Percentiles rank a stretch among this genome's conserved stretches.
Conservation (phyloP, 2,113 vertebrate genomes). For the Syrrhaptes paradoxus region DNA sequence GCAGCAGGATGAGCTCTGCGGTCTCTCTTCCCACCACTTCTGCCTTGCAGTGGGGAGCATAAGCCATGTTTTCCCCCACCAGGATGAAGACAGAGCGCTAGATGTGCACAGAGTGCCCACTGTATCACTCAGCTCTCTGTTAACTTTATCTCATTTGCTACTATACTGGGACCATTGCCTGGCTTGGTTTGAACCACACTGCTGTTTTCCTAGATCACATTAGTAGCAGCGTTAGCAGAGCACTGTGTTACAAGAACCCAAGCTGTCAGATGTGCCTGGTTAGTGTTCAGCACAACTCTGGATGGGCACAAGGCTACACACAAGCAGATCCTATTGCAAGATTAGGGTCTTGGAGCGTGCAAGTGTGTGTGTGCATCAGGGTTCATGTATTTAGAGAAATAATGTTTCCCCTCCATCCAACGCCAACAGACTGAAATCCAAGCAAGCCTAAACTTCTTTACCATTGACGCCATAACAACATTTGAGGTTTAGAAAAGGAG, state of each 20-base stretch:
- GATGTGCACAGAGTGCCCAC: background rate
- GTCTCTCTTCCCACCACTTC: background rate
- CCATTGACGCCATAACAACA: slow-evolving; percentile 57
- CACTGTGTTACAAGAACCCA: background rate
- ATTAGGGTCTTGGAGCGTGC: background rate
- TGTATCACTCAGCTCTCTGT: background rate
- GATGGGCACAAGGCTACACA: background rate
- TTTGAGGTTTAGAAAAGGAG: slow-evolving; percentile 65
- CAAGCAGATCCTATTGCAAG: background rate
- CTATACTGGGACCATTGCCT: background rate
- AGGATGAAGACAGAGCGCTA: background rate
- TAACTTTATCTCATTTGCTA: background rate
- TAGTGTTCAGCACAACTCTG: background rate
- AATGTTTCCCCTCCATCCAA: slow-evolving; percentile 31
- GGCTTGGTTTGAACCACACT: background rate
- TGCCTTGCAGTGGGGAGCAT: background rate
- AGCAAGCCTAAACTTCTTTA: slow-evolving; percentile 47
- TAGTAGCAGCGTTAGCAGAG: background rate
- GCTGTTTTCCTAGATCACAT: background rate
- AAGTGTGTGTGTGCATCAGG: background rate
- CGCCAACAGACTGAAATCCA: slow-evolving; percentile 58
- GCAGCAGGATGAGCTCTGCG: background rate
- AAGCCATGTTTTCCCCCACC: background rate
- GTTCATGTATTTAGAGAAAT: slow-evolving; percentile 40
- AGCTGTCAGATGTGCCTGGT: background rate